Base-by-base conservation (phyloP, 2,113 vertebrate genomes). In the Panurus biarmicus region DNA sequence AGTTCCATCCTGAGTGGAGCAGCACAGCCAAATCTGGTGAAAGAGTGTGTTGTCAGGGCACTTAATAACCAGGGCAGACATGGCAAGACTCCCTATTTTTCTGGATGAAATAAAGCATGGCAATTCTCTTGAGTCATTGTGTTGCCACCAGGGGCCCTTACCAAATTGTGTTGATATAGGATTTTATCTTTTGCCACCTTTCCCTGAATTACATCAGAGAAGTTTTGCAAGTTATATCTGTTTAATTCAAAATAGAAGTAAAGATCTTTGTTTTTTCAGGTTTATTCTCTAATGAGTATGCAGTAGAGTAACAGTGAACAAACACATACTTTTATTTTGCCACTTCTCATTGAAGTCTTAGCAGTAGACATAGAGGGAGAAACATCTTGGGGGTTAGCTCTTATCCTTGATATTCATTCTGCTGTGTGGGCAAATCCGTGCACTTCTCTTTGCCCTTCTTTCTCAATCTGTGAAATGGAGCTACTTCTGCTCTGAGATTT, bases 371-470 rank as follows among this genome's bases (percentile, higher is more conserved):
- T 10, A 57, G 44, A 48, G 33, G 28, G 26, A 54, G 65, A 80
- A 67, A 69, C 22, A 18, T 61, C 69, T 78, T 1, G 4, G 5
- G 20, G 4, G 14, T 72, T 76, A 66, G 25, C 42, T 87, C 42
- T 40, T 60, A 7, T 48, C 72, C 28, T 50, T 75, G 14, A 28
- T 40, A 61, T n/a, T 61, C 1, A 18, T 66, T 66, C 77, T 60
- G 38, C 48, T 81, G 21, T 35, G 44, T 82, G 26, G 75, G n/a
- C 54, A 87, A 85, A 82, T 62, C 77, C 74, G 71, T 14, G 20
- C 26, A 1, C n/a, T 86, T 82, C 94, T 87, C 82, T 94, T 95
- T 90, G 87, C 76, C 91, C 87, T 54, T 42, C 79, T 96, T 84
- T 90, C 94, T 79, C 82, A 92, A 60, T 95, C 64, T 62, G 60